Evolutionary conservation across 2,888 invertebrate species (phyloP), one percentile per base, ranked within the genome.

Genomic region (Acholoe squamosa): DNA sequence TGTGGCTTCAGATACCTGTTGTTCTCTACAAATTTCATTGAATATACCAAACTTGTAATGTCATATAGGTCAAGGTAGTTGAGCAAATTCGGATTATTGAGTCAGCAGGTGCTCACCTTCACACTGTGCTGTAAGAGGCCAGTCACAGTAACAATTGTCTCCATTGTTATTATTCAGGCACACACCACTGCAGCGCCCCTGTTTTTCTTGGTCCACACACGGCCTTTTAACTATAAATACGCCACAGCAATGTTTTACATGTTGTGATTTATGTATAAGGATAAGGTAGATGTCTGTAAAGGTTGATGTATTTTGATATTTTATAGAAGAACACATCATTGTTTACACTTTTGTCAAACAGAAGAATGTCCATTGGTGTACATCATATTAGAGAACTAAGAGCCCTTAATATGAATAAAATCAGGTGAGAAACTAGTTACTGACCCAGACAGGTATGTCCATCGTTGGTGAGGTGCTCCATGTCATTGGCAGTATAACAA

Each of bases 381-480:
- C 43, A 43, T 43, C 43, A 10, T 43, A 43, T 7, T 43, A 43
- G 43, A 7, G 43, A 43, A 43, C 43, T 7, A 43, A 7, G 10
- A 43, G 43, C 10, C 43, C 3, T 43, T 7, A 10, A 3, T 43
- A 43, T 43, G 10, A 3, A 43, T 43, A 43, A 43, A 77, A 77
- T 61, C 12, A 61, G 61, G 22, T n/a, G 61, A 61, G 19, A 0
- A n/a, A n/a, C 61, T 19, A 5, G 76, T 16, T 28, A 31, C 10
- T 25, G 0, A 86, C 86, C 86, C 25, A 54, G 51, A 28, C 86
- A 86, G 86, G 86, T 86, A 25, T 7, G 1, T 19, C 86, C 86
- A 25, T 86, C 86, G 56, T 86, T 54, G 22, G 14, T n/a, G 52
- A 86, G 86, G 31, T 86, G 52, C 86, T 86, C 86, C 3, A 0